phyloP scores from a whole-genome alignment of 2,113 vertebrate genomes.

The Salvelinus alpinus region DNA sequence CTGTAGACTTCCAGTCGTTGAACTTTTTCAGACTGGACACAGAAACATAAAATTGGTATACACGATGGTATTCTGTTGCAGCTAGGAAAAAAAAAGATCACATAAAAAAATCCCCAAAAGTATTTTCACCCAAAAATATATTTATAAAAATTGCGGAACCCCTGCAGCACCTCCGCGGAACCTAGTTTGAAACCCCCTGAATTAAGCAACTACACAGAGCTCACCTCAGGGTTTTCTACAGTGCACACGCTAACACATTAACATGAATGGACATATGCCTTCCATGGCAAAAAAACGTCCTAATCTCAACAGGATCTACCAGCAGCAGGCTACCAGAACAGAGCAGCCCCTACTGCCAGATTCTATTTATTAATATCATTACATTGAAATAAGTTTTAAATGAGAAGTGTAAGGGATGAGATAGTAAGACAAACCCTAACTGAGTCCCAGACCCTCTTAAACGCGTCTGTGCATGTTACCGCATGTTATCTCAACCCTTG shows the following conservation, averaged over 20 bases:
- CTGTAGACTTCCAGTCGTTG: too few species aligned
- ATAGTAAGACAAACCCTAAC: not conserved
- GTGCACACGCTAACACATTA: constrained; percentile 19
- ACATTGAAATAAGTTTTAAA: constrained; percentile 26
- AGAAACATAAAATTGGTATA: too few species aligned
- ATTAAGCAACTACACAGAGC: constrained; percentile 25
- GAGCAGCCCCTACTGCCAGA: constrained; percentile 57
- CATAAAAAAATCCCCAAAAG: too few species aligned
- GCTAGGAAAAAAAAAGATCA: too few species aligned
- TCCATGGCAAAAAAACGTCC: constrained; percentile 18
- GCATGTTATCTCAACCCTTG: too few species aligned
- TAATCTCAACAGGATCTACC: constrained; percentile 25
- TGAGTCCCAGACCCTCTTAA: not conserved
- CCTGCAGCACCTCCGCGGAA: too few species aligned
- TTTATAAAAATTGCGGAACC: too few species aligned
- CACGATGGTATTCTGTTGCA: too few species aligned
- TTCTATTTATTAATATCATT: constrained; percentile 48
- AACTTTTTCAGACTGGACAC: too few species aligned
- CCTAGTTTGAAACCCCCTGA: too few species aligned
- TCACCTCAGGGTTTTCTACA: constrained; percentile 32
- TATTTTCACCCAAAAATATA: too few species aligned
- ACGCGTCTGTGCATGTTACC: not conserved
- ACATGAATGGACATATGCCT: constrained; percentile 42
- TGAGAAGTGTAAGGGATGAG: constrained; percentile 13
- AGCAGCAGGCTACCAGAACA: constrained; percentile 34